These are phyloP conservation scores for Heliothis peltigera DNA, from an alignment of 2,888 invertebrate genomes.

Conservation along the genomic window DNA sequence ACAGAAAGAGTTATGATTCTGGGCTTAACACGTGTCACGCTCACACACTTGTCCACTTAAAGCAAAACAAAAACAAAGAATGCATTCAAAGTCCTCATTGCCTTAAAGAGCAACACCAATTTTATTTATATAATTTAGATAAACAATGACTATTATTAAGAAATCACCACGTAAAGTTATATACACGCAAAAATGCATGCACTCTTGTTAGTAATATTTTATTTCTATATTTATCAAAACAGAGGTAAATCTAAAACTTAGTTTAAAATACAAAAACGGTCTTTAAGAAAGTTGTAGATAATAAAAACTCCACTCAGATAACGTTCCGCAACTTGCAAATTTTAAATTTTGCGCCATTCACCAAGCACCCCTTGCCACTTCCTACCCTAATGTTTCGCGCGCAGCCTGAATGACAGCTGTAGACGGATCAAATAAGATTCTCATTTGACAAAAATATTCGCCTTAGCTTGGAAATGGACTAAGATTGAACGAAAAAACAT, in stretches of 20 bases:
- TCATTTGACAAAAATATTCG: slow-evolving; percentile 18
- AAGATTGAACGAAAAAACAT: slow-evolving; percentile 1
- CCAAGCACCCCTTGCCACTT: slow-evolving; percentile 10
- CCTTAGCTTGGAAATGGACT: not conserved
- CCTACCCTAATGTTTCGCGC: slow-evolving; percentile 43
- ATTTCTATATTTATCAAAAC: too few species aligned
- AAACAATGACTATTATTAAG: too few species aligned
- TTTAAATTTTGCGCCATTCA: slow-evolving; percentile 35
- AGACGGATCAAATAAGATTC: slow-evolving; percentile 38
- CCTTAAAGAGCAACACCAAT: not conserved
- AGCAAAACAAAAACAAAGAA: not conserved
- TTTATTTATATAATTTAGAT: not conserved
- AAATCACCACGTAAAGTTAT: too few species aligned
- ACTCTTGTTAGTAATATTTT: too few species aligned
- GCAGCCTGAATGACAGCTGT: slow-evolving; percentile 36
- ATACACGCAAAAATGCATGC: too few species aligned
- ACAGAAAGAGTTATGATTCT: too few species aligned
- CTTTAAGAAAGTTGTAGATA: too few species aligned
- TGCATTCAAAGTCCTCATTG: not conserved
- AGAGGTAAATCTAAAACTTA: too few species aligned
- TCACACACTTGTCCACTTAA: not conserved
- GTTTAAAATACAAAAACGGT: too few species aligned
- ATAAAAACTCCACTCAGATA: too few species aligned
- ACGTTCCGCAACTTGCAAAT: not conserved
- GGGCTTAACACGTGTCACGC: too few species aligned